Percentiles rank a stretch among this genome's conserved stretches.
Conservation (phyloP, 2,888 invertebrate species). For the Dasypolia templi region DNA sequence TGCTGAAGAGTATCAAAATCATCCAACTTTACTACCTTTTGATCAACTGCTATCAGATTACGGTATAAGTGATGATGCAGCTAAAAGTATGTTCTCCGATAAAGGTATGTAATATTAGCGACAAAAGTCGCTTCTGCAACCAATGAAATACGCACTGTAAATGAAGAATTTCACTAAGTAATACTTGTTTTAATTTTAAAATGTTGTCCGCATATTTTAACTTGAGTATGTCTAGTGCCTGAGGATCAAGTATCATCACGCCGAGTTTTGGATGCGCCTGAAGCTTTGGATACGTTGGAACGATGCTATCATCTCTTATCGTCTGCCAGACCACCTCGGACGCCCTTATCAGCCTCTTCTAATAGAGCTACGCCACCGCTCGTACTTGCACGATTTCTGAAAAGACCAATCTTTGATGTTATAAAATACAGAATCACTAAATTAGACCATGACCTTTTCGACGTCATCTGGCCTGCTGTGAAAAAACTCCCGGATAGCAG, state of each 20-base stretch:
- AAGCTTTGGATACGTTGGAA: conserved; percentile 93
- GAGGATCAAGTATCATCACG: conserved; percentile 94
- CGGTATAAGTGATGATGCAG: conserved; percentile 92
- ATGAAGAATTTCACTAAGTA: conserved; percentile 36
- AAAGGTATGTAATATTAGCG: conserved; percentile 91
- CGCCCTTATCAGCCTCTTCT: conserved; percentile 91
- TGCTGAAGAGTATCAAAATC: conserved; percentile 94
- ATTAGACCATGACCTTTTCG: conserved; percentile 96
- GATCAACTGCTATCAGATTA: conserved; percentile 92
- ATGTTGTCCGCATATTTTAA: conserved; percentile 52
- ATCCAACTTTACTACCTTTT: conserved; percentile 92
- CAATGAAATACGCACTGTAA: conserved; percentile 26
- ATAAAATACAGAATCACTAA: conserved; percentile 94
- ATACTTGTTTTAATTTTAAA: conserved; percentile 35
- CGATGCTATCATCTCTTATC: conserved; percentile 93
- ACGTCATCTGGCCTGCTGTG: conserved; percentile 97
- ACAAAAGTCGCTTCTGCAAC: conserved; percentile 16
- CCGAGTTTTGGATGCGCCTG: conserved; percentile 92
- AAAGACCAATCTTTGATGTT: conserved; percentile 93
- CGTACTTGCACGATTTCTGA: conserved; percentile 94
- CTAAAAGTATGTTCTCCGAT: conserved; percentile 93
- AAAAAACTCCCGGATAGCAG: conserved; percentile 93
- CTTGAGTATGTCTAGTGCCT: conserved; percentile 90
- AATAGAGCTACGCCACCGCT: conserved; percentile 89
- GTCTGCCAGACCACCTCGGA: conserved; percentile 90